Base-by-base conservation (phyloP, 2,113 vertebrate species). In the Percopsis transmontana region DNA sequence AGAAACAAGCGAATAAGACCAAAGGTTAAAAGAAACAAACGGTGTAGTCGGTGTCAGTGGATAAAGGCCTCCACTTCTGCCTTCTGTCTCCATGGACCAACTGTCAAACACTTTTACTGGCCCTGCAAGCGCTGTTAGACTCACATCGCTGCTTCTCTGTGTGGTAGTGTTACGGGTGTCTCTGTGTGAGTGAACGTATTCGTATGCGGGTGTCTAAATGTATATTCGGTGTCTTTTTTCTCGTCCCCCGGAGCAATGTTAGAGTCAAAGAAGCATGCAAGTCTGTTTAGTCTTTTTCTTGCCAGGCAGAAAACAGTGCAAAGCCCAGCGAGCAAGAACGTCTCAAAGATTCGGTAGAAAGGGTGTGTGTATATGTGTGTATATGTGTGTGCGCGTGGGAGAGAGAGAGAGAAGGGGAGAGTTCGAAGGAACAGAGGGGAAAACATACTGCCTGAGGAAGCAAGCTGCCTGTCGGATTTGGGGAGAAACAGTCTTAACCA, bases 41-140 rank as follows among this genome's bases (percentile, higher is more conserved):
- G 65, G 66, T 39, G 40, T 48, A 70, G 76, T 40, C 58, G 16
- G 60, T n/a, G 45, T 66, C 66, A 53, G 57, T 66, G 68, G 63
- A 45, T 62, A 68, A 80, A 67, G 47, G 69, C 42, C 58, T 70
- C 60, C 40, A 20, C 59, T 56, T 70, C 55, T 40, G 40, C 10
- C 48, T 45, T 61, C 61, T 55, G 71, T 83, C 86, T 85, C 82
- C 63, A 72, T 24, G 73, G 81, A 77, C 75, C 12, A 62, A 61
- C 82, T 83, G 84, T 88, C 84, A 90, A 68, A 85, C 76, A 77
- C 75, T 84, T 70, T 69, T 75, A 82, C 80, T 84, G 73, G 68
- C 62, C 61, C 68, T 82, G 74, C 71, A 66, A 80, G 76, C 72
- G 54, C 80, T 68, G 69, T 84, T 87, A 84, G 83, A 71, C 20